These are phyloP conservation scores for Rhinichthys klamathensis DNA, from an alignment of 2,113 vertebrate species.

Conservation along the genomic window DNA sequence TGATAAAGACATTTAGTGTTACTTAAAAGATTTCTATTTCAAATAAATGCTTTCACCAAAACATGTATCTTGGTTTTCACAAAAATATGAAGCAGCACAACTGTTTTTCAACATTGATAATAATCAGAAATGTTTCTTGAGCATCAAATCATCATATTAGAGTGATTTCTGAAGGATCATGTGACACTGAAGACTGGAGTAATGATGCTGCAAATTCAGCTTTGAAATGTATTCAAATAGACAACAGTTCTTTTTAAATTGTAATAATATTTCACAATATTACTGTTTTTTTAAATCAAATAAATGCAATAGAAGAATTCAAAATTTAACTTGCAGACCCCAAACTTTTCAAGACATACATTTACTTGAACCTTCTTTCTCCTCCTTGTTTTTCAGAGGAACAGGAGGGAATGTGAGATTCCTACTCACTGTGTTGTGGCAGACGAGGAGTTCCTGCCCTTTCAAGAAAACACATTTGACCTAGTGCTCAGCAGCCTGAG, in stretches of 20 bases:
- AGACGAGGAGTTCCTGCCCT: slow-evolving; percentile 95
- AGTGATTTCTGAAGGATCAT: neutral
- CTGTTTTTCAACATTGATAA: neutral
- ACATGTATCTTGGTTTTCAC: neutral
- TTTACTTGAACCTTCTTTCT: neutral
- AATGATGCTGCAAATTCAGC: neutral
- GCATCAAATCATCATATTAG: neutral
- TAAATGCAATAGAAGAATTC: neutral
- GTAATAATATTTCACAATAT: neutral
- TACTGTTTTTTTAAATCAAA: neutral
- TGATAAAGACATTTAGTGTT: neutral
- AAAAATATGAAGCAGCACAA: neutral
- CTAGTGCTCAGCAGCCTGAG: slow-evolving; percentile 93
- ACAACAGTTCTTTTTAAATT: neutral
- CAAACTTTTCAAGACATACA: too few species aligned
- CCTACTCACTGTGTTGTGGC: slow-evolving; percentile 80
- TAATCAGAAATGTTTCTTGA: neutral
- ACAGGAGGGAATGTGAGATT: slow-evolving; percentile 74
- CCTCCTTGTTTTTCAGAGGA: slow-evolving; percentile 74
- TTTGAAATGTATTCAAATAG: neutral
- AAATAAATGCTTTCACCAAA: neutral
- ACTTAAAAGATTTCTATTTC: neutral
- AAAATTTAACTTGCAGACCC: too few species aligned
- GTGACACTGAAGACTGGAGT: neutral
- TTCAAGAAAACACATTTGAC: slow-evolving; percentile 90